Percentiles rank a stretch among this genome's conserved stretches.
Evolutionary conservation across 2,797 vertebrate species (phyloP).

Genomic region (Acanthis flammea): DNA sequence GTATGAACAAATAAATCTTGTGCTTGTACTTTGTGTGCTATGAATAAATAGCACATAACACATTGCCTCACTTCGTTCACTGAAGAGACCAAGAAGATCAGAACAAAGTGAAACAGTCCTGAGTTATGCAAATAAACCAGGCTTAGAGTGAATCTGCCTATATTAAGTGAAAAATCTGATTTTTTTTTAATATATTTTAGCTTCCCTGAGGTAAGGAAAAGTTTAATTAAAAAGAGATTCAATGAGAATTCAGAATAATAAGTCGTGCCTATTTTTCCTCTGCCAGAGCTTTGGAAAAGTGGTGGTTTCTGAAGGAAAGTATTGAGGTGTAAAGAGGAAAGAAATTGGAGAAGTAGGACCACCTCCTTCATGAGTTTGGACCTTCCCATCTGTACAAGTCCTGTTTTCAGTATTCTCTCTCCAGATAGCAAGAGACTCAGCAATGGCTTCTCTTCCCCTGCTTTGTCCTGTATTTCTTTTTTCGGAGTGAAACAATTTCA

Average conservation of each 20-base stretch:
- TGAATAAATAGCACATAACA: not conserved
- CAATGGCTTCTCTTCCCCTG: not conserved
- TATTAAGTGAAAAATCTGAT: not conserved
- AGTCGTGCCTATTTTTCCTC: not conserved
- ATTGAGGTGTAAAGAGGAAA: not conserved
- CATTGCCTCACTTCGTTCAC: not conserved
- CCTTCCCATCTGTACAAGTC: not conserved
- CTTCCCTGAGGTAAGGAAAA: not conserved
- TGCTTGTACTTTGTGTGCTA: not conserved
- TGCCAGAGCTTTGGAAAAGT: not conserved
- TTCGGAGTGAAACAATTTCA: not conserved
- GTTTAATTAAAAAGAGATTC: conserved; percentile 46
- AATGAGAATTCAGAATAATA: not conserved
- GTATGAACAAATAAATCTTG: not conserved
- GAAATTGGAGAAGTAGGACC: not conserved
- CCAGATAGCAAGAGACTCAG: not conserved
- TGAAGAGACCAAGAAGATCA: conserved; percentile 5
- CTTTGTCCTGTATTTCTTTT: not conserved
- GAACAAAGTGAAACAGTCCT: not conserved
- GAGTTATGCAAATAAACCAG: not conserved
- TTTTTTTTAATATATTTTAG: not conserved
- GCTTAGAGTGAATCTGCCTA: not conserved
- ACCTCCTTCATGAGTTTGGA: not conserved
- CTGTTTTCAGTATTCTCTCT: not conserved
- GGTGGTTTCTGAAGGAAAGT: not conserved